These are phyloP conservation scores for Pachliopta kotzebuea DNA, from an alignment of 2,888 invertebrate species.

Conservation along the genomic window DNA sequence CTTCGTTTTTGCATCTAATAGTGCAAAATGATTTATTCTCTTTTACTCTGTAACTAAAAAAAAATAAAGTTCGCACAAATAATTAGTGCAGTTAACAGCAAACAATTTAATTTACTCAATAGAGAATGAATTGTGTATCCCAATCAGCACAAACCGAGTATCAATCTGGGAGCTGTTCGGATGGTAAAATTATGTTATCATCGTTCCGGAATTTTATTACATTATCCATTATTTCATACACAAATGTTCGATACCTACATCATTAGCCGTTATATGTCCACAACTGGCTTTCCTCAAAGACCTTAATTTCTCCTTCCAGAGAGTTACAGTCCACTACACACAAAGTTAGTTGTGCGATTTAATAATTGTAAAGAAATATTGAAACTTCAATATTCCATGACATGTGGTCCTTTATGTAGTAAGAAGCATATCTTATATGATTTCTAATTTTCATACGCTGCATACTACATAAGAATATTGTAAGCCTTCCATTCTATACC, in stretches of 20 bases:
- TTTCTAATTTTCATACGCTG: too few relatives aligned
- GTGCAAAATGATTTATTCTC: background rate
- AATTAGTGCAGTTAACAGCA: background rate
- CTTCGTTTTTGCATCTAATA: background rate
- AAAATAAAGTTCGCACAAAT: background rate
- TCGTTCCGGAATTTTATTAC: slow-evolving; percentile 19
- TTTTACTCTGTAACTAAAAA: background rate
- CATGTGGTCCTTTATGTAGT: too few relatives aligned
- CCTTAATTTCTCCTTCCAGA: too few relatives aligned
- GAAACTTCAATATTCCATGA: too few relatives aligned
- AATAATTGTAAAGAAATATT: too few relatives aligned
- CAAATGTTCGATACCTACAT: background rate
- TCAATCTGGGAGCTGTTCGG: slow-evolving; percentile 7
- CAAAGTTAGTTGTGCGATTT: too few relatives aligned
- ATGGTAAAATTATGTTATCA: slow-evolving; percentile 8
- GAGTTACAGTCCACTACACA: too few relatives aligned
- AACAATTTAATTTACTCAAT: background rate
- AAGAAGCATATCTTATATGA: too few relatives aligned
- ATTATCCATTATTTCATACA: background rate
- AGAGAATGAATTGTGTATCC: background rate
- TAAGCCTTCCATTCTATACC: too few relatives aligned
- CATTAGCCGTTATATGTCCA: too few relatives aligned
- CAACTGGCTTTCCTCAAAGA: too few relatives aligned
- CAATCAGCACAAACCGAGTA: slow-evolving; percentile 8
- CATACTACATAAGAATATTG: too few relatives aligned